Conservation (phyloP, 2,113 vertebrate species). For the Ailurus styani region DNA sequence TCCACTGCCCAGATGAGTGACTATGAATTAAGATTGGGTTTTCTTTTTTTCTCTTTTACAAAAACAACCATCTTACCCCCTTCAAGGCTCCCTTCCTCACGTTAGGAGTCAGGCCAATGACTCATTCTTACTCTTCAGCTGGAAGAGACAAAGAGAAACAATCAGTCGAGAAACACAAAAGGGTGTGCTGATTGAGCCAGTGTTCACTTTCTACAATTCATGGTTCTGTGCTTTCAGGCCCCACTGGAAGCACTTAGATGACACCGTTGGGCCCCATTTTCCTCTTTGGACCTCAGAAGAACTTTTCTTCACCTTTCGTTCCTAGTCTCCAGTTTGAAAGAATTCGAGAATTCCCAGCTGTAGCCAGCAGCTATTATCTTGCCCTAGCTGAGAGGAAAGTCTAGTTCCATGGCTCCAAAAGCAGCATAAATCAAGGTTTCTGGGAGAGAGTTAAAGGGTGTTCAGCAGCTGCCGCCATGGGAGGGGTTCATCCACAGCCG, state of each 20-base stretch:
- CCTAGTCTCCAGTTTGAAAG: conserved; percentile 66
- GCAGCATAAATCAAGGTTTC: conserved; percentile 77
- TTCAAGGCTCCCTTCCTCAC: not conserved
- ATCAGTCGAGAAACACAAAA: conserved; percentile 54
- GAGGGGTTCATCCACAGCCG: conserved; percentile 39
- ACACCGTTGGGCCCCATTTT: conserved; percentile 27
- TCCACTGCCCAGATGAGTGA: not conserved
- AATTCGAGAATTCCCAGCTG: conserved; percentile 76
- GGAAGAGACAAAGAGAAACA: conserved; percentile 55
- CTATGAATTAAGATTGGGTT: not conserved
- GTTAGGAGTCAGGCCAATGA: not conserved
- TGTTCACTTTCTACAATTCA: conserved; percentile 39
- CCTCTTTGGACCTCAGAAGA: conserved; percentile 47
- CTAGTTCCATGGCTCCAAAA: conserved; percentile 68
- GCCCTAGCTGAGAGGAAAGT: conserved; percentile 68
- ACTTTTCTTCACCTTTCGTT: conserved; percentile 74
- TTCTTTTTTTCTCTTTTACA: not conserved
- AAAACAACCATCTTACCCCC: conserved; percentile 21
- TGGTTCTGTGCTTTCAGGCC: conserved; percentile 17
- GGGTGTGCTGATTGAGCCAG: conserved; percentile 19
- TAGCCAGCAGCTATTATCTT: conserved; percentile 72
- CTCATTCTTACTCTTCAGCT: conserved; percentile 34
- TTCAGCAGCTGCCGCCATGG: conserved; percentile 69
- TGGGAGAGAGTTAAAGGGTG: conserved; percentile 71
- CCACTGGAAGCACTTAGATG: conserved; percentile 50